Percentiles rank a stretch among this genome's conserved stretches.
Conservation (phyloP, 2,797 vertebrate genomes). For the Alauda arvensis region DNA sequence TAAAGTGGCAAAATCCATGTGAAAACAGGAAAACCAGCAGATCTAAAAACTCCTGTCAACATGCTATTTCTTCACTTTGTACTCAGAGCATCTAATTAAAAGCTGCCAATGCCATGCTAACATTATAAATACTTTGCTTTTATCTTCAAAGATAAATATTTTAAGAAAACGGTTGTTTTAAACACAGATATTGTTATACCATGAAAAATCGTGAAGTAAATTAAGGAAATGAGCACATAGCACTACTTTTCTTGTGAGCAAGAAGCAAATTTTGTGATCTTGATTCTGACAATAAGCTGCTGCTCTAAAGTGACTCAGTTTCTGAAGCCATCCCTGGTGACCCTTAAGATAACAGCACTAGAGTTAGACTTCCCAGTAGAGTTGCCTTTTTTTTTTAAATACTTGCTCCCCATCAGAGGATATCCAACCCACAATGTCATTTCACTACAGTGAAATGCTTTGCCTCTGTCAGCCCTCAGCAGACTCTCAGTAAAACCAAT, state of each 20-base stretch:
- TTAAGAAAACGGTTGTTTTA: not conserved
- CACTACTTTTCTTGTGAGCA: not conserved
- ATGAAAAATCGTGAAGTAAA: not conserved
- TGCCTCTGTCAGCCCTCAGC: not conserved
- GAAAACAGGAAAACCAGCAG: not conserved
- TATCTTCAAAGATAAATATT: not conserved
- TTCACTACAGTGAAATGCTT: not conserved
- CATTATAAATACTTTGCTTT: not conserved
- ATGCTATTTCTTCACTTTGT: not conserved
- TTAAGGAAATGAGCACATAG: rapidly evolving
- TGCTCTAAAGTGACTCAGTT: not conserved
- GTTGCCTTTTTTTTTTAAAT: not conserved
- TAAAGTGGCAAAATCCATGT: not conserved
- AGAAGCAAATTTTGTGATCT: not conserved
- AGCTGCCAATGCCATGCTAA: not conserved
- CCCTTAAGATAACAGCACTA: not conserved
- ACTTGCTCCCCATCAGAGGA: not conserved
- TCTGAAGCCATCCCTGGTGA: not conserved
- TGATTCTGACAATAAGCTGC: not conserved
- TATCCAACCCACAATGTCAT: not conserved
- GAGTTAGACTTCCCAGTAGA: not conserved
- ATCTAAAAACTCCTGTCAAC: not conserved
- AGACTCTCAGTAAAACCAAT: not conserved
- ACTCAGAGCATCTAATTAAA: not conserved
- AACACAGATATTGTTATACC: not conserved